Percentiles rank a stretch among this genome's conserved stretches.
These are phyloP conservation scores for Rallus limicola DNA, from an alignment of 2,113 vertebrate species.

Conservation along the genomic window DNA sequence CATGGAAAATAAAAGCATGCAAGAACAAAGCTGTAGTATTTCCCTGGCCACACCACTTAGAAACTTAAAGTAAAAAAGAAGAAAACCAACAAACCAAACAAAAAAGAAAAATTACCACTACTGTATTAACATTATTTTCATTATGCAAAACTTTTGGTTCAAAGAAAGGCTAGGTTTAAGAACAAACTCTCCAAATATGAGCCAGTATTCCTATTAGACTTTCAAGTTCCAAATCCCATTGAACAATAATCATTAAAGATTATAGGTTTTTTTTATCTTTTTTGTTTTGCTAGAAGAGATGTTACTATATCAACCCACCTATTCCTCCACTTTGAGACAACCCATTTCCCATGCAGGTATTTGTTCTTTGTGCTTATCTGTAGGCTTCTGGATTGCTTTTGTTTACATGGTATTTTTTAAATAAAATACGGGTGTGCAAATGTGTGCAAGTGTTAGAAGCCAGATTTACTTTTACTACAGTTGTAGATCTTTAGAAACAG, in stretches of 20 bases:
- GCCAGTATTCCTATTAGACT: neutral
- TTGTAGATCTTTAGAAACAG: conserved; percentile 62
- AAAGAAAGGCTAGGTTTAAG: neutral
- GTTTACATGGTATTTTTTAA: neutral
- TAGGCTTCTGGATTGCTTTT: neutral
- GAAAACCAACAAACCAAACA: no score
- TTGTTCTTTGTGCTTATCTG: neutral
- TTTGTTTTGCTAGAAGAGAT: neutral
- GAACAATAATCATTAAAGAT: neutral
- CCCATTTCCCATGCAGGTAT: neutral
- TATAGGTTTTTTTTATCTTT: no score
- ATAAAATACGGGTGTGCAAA: neutral
- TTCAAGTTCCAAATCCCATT: neutral
- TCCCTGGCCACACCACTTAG: neutral
- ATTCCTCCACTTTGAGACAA: neutral
- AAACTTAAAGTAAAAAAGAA: neutral
- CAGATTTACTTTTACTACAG: conserved; percentile 46
- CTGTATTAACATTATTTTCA: neutral
- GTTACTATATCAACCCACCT: neutral
- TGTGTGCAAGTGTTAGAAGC: neutral
- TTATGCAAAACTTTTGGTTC: neutral
- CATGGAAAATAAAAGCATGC: neutral
- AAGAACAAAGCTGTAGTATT: neutral
- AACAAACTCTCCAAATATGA: neutral
- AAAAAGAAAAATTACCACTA: neutral